phyloP scores from a whole-genome alignment of 2,888 invertebrate species.

The Galeopsomyia nigrocyanea region DNA sequence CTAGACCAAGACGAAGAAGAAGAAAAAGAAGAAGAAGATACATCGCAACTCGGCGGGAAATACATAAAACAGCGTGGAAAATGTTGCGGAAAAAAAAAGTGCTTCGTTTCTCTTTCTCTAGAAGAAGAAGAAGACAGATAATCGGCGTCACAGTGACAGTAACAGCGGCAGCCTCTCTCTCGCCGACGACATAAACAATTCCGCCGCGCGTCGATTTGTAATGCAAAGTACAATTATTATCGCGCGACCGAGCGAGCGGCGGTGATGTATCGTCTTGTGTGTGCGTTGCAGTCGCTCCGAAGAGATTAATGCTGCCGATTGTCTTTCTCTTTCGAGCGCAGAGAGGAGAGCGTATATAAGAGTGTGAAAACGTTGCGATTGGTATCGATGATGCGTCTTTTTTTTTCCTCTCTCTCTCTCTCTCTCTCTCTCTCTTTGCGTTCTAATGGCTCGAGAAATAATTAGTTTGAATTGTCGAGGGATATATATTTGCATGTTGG shows the following conservation, averaged over 20 bases:
- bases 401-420: slow-evolving; percentile 1
- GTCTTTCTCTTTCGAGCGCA: neutral
- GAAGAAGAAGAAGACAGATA: slow-evolving; percentile 20
- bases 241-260: slow-evolving; percentile 8
- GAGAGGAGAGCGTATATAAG: too few species aligned
- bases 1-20: too few species aligned
- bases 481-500: too few species aligned
- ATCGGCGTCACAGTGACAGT: slow-evolving; percentile 18
- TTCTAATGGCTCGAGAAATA: too few species aligned
- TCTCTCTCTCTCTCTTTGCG: too few species aligned
- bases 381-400: slow-evolving; percentile 11
- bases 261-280: neutral
- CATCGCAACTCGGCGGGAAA: too few species aligned
- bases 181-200: slow-evolving; percentile 29
- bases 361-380: neutral
- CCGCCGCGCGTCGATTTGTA: slow-evolving; percentile 40
- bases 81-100: too few species aligned
- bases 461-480: too few species aligned
- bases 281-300: neutral
- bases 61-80: too few species aligned
- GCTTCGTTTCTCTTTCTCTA: too few species aligned
- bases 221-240: slow-evolving; percentile 48
- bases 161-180: neutral
- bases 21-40: too few species aligned
- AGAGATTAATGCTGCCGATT: slow-evolving; percentile 33